These are phyloP conservation scores for Anneissia japonica DNA, from an alignment of 35 echinoderm and acorn worm species.

Conservation along the genomic window DNA sequence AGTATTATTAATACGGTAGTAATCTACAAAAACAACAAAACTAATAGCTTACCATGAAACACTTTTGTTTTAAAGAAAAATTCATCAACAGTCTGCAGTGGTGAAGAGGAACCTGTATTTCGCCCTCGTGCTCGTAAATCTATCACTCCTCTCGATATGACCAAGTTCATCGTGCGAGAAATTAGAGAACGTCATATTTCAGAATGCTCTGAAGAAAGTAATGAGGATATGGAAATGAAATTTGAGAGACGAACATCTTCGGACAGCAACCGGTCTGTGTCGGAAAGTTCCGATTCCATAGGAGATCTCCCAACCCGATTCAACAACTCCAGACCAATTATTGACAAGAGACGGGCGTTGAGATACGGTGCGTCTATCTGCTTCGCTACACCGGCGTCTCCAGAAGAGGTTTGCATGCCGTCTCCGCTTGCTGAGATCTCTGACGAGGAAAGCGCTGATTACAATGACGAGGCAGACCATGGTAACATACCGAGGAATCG, in stretches of 20 bases:
- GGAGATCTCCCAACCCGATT: background rate
- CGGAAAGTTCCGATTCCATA: background rate
- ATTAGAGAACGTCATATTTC: constrained; percentile 64
- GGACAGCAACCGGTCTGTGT: background rate
- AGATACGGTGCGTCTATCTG: background rate
- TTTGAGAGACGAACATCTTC: background rate
- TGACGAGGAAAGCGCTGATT: constrained; percentile 2
- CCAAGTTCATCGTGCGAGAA: constrained; percentile 56
- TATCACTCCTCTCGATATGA: constrained; percentile 87
- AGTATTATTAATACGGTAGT: too few relatives aligned
- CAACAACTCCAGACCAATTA: background rate
- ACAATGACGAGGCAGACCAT: background rate
- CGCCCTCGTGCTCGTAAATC: constrained; percentile 59
- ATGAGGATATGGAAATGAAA: background rate
- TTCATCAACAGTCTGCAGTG: constrained; percentile 67
- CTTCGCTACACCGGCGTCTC: constrained; percentile 33
- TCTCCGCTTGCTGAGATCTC: background rate
- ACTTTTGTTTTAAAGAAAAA: constrained; percentile 40
- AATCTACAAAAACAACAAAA: too few relatives aligned
- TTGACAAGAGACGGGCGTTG: background rate
- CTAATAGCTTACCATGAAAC: too few relatives aligned
- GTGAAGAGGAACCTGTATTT: constrained; percentile 45
- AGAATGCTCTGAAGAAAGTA: constrained; percentile 50
- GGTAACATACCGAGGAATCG: background rate
- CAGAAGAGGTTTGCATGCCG: constrained; percentile 12